phyloP scores from a whole-genome alignment of 2,113 vertebrate genomes.

The Antechinus stuartii region DNA sequence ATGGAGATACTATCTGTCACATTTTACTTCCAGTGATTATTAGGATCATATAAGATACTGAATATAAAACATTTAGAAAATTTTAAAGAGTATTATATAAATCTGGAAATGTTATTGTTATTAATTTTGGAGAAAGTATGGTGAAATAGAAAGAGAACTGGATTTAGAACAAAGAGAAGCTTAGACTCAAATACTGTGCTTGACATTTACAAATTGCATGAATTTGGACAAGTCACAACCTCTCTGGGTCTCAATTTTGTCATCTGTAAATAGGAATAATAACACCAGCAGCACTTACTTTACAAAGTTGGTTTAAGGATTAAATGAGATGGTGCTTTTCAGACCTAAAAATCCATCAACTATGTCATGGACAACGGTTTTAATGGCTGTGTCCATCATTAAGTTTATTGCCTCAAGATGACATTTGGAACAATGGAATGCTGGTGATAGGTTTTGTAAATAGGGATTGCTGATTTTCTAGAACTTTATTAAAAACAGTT shows the following conservation, averaged over 20 bases:
- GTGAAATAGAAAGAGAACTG: neutral
- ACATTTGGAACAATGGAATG: constrained; percentile 10
- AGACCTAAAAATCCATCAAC: neutral
- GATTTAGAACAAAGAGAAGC: neutral
- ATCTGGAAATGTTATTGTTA: neutral
- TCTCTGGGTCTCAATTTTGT: neutral
- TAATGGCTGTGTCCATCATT: neutral
- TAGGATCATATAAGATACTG: neutral
- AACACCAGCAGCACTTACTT: neutral
- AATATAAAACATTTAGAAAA: neutral
- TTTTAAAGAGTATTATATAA: neutral
- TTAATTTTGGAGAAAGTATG: neutral
- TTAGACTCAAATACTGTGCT: neutral
- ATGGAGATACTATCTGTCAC: neutral
- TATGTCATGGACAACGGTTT: neutral
- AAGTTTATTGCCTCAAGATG: neutral
- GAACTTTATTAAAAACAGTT: constrained; percentile 33
- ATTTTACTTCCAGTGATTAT: neutral
- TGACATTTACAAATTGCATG: neutral
- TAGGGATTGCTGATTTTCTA: constrained; percentile 12
- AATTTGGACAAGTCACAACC: neutral
- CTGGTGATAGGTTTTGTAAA: neutral
- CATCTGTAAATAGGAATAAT: neutral
- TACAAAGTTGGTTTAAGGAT: neutral
- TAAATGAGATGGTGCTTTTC: neutral